A percentile compares a stretch with the other conserved stretches of the same genome.
Evolutionary conservation across 2,888 invertebrate species (phyloP).

Genomic region (Pachymerium ferrugineum): DNA sequence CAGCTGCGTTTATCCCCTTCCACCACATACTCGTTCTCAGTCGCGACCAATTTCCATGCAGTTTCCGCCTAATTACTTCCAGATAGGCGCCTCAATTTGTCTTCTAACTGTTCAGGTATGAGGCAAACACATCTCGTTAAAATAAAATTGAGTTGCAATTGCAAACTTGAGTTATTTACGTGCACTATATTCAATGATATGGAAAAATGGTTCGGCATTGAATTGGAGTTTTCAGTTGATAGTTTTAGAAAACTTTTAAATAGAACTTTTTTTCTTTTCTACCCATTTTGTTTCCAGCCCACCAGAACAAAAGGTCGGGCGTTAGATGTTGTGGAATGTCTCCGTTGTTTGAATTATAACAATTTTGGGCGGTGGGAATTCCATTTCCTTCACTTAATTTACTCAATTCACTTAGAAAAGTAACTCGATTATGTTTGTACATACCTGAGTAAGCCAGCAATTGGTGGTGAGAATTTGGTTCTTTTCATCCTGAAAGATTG

Average conservation of each 20-base stretch:
- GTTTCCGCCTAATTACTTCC: background rate
- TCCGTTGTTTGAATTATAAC: background rate
- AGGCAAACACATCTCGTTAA: background rate
- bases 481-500: conserved; percentile 66
- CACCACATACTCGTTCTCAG: background rate
- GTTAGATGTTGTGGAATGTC: background rate
- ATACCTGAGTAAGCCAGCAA: conserved; percentile 73
- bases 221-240: no score
- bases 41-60: background rate
- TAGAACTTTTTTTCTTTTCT: no score
- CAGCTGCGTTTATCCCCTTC: background rate
- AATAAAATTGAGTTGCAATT: background rate
- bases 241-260: no score
- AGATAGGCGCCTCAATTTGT: background rate
- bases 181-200: no score
- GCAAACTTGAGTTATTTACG: background rate
- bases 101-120: background rate
- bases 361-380: background rate
- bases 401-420: conserved; percentile 3
- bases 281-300: no score
- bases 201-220: no score
- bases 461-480: conserved; percentile 80
- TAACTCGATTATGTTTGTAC: conserved; percentile 23
- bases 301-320: background rate
- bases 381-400: background rate